These are phyloP conservation scores for Thunnus maccoyii DNA, from an alignment of 2,113 vertebrate species.

Conservation along the genomic window DNA sequence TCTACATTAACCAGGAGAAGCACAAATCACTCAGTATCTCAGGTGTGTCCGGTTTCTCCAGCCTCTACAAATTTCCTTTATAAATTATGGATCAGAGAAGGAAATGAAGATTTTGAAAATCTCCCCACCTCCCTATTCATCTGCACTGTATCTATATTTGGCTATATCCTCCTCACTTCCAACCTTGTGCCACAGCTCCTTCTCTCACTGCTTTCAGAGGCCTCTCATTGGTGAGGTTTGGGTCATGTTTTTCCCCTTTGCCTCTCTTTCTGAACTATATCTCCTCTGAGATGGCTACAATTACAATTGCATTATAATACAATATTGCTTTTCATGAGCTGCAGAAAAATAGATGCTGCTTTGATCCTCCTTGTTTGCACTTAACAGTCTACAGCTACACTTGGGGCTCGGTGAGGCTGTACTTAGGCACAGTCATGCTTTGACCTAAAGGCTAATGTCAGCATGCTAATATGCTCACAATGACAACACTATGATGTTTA, in stretches of 20 bases:
- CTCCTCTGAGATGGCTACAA: too few relatives aligned
- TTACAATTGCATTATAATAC: too few relatives aligned
- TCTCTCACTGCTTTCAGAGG: constrained; percentile 22
- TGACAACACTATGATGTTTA: too few relatives aligned
- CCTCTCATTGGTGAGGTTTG: background rate
- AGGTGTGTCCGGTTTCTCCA: constrained; percentile 49
- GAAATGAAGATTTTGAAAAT: constrained; percentile 32
- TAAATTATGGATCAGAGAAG: constrained; percentile 76
- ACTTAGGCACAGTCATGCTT: too few relatives aligned
- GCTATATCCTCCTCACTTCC: background rate
- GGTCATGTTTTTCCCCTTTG: background rate
- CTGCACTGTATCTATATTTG: background rate
- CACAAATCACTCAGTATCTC: constrained; percentile 19
- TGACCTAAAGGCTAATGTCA: too few relatives aligned
- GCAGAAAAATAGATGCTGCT: too few relatives aligned
- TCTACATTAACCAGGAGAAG: constrained; percentile 17
- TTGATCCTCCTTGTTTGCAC: too few relatives aligned
- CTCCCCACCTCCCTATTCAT: background rate
- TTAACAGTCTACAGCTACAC: too few relatives aligned
- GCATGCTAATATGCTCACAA: too few relatives aligned
- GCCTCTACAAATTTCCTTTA: constrained; percentile 59
- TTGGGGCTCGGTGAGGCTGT: too few relatives aligned
- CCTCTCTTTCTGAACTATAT: too few relatives aligned
- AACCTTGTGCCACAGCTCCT: constrained; percentile 2
- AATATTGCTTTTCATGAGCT: too few relatives aligned